These are phyloP conservation scores for Agapornis roseicollis DNA, from an alignment of 2,113 vertebrate genomes.

Conservation along the genomic window DNA sequence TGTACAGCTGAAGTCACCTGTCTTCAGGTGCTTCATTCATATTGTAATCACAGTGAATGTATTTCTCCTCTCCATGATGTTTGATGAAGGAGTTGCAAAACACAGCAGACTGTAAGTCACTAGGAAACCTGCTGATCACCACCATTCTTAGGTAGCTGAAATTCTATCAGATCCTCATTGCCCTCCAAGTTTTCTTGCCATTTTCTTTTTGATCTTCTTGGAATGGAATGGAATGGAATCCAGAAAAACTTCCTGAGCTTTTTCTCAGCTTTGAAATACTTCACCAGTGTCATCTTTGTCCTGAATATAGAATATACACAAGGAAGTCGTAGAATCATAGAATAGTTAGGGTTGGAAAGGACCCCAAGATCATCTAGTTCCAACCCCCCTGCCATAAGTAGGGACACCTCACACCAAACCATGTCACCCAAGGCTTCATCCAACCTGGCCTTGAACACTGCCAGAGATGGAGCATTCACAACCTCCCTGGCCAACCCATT, in stretches of 20 bases:
- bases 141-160: background rate
- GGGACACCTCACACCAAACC: too few species aligned
- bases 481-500: too few species aligned
- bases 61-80: background rate
- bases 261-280: background rate
- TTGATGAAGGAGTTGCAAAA: background rate
- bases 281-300: background rate
- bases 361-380: too few species aligned
- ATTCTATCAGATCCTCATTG: background rate
- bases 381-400: too few species aligned
- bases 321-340: too few species aligned
- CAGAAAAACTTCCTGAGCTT: background rate
- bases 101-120: background rate
- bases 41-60: background rate
- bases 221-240: background rate
- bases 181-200: background rate
- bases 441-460: too few species aligned
- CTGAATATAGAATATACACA: background rate
- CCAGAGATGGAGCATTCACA: too few species aligned
- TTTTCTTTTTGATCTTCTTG: background rate
- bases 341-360: too few species aligned
- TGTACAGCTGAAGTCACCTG: background rate
- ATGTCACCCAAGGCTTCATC: too few species aligned
- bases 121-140: background rate
- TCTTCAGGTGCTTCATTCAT: background rate